phyloP scores from a whole-genome alignment of 2,113 vertebrate genomes.

The Ictalurus furcatus region DNA sequence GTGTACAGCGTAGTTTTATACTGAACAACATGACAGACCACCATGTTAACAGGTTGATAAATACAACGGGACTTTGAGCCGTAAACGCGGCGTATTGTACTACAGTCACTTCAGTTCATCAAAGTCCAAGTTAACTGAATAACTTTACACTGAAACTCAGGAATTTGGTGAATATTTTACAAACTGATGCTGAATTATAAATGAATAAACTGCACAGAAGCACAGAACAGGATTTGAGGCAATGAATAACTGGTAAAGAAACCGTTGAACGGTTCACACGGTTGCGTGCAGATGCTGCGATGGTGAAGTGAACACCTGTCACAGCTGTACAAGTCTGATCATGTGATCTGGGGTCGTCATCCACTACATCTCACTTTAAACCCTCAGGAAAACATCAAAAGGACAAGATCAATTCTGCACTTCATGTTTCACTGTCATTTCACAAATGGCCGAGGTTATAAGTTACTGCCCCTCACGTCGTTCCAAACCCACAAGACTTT shows the following conservation, averaged over 20 bases:
- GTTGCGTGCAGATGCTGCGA: neutral
- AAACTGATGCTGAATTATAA: neutral
- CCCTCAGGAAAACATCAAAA: too few relatives aligned
- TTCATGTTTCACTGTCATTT: too few relatives aligned
- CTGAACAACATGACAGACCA: too few relatives aligned
- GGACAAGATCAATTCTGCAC: too few relatives aligned
- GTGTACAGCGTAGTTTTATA: too few relatives aligned
- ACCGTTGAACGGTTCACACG: neutral
- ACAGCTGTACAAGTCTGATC: neutral
- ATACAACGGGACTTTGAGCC: neutral
- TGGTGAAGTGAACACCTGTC: neutral
- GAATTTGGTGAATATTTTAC: neutral
- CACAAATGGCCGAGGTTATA: too few relatives aligned
- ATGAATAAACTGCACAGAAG: neutral
- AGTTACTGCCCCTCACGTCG: too few relatives aligned
- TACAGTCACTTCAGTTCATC: too few relatives aligned
- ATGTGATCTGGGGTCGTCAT: neutral
- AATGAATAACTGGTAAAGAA: neutral
- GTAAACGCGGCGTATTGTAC: too few relatives aligned
- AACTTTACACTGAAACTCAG: neutral
- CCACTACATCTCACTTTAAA: too few relatives aligned
- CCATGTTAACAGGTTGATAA: neutral
- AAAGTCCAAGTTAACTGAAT: neutral
- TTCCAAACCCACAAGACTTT: too few relatives aligned
- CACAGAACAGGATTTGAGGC: neutral